Conservation (phyloP, 2,113 vertebrate genomes). For the Hepsetus odoe region DNA sequence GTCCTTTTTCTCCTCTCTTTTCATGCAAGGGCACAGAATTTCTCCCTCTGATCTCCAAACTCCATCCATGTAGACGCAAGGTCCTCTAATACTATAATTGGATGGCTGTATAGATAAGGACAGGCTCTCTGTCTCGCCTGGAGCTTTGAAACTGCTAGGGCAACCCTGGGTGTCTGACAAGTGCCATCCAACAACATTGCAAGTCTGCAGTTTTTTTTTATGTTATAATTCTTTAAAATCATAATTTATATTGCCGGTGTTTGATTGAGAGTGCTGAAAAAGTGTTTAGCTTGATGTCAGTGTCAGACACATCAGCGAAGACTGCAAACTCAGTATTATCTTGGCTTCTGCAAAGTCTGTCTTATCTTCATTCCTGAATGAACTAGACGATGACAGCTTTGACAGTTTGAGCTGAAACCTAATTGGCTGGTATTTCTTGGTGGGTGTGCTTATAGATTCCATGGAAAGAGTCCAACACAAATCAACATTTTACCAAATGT, state of each 20-base stretch:
- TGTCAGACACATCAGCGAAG: neutral
- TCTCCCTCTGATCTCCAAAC: constrained; percentile 31
- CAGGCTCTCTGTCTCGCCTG: constrained; percentile 33
- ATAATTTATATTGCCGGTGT: neutral
- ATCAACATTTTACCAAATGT: constrained; percentile 41
- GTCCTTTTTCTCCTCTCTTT: neutral
- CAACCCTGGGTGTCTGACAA: neutral
- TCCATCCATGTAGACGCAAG: constrained; percentile 19
- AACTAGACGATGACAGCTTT: constrained; percentile 38
- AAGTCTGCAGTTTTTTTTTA: neutral
- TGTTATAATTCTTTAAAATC: neutral
- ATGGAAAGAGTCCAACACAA: constrained; percentile 52
- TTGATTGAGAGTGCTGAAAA: neutral
- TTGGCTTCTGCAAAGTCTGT: neutral
- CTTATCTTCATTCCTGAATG: constrained; percentile 7
- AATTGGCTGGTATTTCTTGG: constrained; percentile 23
- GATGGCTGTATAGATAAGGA: constrained; percentile 39
- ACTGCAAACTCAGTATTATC: neutral
- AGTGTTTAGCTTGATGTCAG: neutral
- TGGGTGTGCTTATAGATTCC: constrained; percentile 33
- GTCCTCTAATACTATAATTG: constrained; percentile 55
- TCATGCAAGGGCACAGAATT: neutral
- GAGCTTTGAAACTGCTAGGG: constrained; percentile 31
- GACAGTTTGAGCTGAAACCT: constrained; percentile 46
- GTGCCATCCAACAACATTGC: neutral